phyloP scores from a whole-genome alignment of 2,113 vertebrate species.

The Istiophorus platypterus region DNA sequence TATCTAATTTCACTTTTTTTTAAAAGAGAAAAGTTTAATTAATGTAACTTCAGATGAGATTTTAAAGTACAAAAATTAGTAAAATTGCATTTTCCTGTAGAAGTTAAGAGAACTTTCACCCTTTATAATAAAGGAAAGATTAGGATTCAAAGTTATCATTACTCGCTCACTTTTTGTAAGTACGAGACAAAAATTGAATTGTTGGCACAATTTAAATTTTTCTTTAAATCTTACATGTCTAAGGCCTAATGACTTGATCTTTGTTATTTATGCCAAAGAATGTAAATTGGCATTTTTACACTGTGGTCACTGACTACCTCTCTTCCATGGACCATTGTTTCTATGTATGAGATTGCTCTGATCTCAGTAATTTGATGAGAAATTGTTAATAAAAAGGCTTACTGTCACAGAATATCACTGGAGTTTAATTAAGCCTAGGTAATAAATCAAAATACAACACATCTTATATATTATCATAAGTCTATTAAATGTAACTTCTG shows the following conservation, averaged over 20 bases:
- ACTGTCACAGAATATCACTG: constrained; percentile 1
- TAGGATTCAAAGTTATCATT: not conserved
- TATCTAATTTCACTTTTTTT: too few species aligned
- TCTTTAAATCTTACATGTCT: not conserved
- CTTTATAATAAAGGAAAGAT: not conserved
- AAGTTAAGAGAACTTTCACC: not conserved
- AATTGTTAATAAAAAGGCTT: constrained; percentile 7
- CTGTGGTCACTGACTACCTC: constrained; percentile 10
- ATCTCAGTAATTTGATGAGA: constrained; percentile 24
- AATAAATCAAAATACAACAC: constrained; percentile 1
- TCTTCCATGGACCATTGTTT: constrained; percentile 31
- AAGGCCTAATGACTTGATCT: not conserved
- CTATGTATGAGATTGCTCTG: constrained; percentile 6
- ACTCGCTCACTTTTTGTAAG: not conserved
- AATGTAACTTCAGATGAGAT: too few species aligned
- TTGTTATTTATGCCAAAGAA: not conserved
- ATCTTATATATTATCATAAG: not conserved
- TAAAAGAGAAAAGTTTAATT: too few species aligned
- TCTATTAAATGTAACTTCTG: not conserved
- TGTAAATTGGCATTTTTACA: not conserved
- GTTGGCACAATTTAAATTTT: not conserved
- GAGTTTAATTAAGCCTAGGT: constrained; percentile 15
- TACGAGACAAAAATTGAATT: not conserved
- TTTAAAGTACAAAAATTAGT: too few species aligned
- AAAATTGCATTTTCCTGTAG: not conserved